Conservation (phyloP, 2,888 invertebrate species). For the Steromphala cineraria region DNA sequence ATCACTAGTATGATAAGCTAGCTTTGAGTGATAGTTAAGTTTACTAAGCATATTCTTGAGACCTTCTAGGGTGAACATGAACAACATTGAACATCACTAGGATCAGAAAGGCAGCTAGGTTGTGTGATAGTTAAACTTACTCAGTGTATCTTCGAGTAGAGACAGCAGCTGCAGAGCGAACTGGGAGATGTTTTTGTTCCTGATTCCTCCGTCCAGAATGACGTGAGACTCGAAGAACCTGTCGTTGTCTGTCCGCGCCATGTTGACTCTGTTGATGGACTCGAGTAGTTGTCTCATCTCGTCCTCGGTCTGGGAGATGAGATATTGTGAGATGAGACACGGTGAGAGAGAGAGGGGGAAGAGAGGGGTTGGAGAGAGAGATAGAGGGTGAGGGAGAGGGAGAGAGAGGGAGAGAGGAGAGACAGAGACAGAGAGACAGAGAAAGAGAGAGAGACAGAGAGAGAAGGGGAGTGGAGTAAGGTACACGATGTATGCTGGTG, state of each 20-base stretch:
- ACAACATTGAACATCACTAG: no score
- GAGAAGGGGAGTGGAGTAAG: background rate
- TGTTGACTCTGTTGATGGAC: conserved; percentile 59
- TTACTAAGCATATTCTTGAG: no score
- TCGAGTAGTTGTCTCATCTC: conserved; percentile 68
- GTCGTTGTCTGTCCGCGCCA: conserved; percentile 52
- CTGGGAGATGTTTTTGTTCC: conserved; percentile 54
- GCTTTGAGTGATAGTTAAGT: no score
- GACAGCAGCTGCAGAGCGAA: conserved; percentile 64
- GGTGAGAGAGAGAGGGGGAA: background rate
- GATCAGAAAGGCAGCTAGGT: no score
- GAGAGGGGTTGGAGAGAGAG: background rate
- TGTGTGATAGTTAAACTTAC: conserved; percentile 35
- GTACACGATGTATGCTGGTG: background rate
- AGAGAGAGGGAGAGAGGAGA: no score
- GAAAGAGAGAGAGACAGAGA: background rate
- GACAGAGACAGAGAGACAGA: no score
- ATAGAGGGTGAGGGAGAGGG: no score
- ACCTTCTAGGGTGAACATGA: no score
- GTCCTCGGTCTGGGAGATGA: conserved; percentile 51
- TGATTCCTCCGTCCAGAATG: conserved; percentile 68
- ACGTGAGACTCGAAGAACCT: conserved; percentile 68
- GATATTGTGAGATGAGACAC: background rate
- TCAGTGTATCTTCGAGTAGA: conserved; percentile 53
- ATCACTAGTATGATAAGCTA: no score